Percentiles rank a stretch among this genome's conserved stretches.
Evolutionary conservation across 1,140 invertebrate species (phyloP).

Genomic region (Parapsyche elsis): DNA sequence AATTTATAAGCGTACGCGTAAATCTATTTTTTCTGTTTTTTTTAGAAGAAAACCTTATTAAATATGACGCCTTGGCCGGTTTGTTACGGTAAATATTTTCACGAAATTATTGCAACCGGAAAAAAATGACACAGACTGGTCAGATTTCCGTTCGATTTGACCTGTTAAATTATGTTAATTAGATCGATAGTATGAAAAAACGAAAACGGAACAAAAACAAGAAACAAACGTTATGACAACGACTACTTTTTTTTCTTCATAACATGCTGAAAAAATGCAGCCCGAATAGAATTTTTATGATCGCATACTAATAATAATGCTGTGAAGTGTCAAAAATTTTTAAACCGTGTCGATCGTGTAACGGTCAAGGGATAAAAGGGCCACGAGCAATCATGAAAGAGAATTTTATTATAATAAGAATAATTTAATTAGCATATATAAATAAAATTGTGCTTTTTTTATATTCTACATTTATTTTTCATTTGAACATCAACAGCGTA

Average conservation of each 20-base stretch:
- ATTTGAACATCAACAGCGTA: too few species aligned
- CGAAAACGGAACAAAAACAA: too few species aligned
- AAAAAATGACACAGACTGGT: background rate
- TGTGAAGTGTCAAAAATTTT: constrained; percentile 10
- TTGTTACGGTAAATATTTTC: constrained; percentile 9
- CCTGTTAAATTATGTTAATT: background rate
- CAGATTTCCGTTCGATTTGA: constrained; percentile 3
- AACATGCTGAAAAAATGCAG: background rate
- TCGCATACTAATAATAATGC: background rate
- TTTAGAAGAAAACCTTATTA: background rate
- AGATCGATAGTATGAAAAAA: background rate
- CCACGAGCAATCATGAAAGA: background rate
- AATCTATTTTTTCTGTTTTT: background rate
- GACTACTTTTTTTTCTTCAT: background rate
- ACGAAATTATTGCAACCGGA: background rate
- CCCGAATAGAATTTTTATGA: background rate
- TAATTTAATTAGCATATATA: too few species aligned
- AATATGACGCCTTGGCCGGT: background rate
- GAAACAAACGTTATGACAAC: background rate
- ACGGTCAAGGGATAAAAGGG: constrained; percentile 21
- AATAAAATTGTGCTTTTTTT: too few species aligned
- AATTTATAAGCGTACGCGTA: background rate
- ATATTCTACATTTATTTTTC: too few species aligned
- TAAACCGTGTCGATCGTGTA: constrained; percentile 13
- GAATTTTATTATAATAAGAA: too few species aligned